Conservation (phyloP, 1,140 invertebrate genomes). For the Spodoptera litura region DNA sequence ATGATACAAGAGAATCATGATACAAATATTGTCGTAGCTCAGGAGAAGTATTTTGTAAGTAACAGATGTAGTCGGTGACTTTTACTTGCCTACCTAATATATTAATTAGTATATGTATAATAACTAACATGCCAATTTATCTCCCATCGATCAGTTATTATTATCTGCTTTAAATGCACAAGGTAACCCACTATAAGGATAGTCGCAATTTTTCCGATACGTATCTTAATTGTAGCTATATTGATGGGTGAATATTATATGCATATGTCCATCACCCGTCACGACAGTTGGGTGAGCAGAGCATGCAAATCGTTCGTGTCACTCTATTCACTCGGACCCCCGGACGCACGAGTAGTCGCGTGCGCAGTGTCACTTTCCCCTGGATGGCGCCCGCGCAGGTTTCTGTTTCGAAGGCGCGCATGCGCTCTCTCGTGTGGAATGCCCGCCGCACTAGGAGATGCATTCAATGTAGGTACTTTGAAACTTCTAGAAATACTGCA, state of each 20-base stretch:
- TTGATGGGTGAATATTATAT: constrained; percentile 4
- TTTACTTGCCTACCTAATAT: no score
- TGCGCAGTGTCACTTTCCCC: constrained; percentile 77
- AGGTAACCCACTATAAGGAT: no score
- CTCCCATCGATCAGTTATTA: no score
- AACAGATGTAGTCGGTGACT: no score
- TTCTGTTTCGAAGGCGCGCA: constrained; percentile 75
- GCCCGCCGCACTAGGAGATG: constrained; percentile 59
- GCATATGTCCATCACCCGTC: background rate
- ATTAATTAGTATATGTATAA: no score
- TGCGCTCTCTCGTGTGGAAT: constrained; percentile 76
- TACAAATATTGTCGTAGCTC: no score
- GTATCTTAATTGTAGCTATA: background rate
- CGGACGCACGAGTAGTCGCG: constrained; percentile 70
- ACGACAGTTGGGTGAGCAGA: constrained; percentile 51
- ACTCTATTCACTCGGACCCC: constrained; percentile 58
- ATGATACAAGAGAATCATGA: no score
- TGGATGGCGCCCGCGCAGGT: constrained; percentile 60
- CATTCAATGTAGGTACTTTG: constrained; percentile 50
- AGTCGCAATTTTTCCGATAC: background rate
- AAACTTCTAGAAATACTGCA: constrained; percentile 60
- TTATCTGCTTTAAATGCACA: background rate
- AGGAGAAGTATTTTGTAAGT: no score
- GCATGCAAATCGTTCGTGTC: constrained; percentile 74
- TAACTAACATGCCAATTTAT: no score